Conservation (phyloP, 2,113 vertebrate species). For the Cyprinodon tularosa region DNA sequence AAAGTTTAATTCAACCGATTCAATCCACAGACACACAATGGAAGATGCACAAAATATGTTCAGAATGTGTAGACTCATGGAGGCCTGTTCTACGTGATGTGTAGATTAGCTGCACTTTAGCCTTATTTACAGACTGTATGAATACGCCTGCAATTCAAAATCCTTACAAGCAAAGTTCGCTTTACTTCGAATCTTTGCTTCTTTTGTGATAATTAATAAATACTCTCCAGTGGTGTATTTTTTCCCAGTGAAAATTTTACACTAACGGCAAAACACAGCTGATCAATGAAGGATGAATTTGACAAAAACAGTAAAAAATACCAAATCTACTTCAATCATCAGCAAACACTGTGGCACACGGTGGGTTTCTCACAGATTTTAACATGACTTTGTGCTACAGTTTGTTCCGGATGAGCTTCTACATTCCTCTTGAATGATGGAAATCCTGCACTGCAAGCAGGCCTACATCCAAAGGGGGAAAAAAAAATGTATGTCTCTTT, state of each 20-base stretch:
- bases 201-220: background rate
- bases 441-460: no score
- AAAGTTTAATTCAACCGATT: slow-evolving; percentile 12
- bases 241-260: background rate
- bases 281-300: background rate
- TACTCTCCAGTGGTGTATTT: background rate
- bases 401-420: no score
- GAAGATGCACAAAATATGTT: background rate
- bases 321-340: no score
- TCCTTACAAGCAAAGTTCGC: background rate
- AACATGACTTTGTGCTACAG: no score
- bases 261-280: no score
- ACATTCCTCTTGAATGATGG: no score
- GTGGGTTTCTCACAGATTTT: no score
- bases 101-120: no score
- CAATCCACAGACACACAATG: background rate
- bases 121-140: background rate
- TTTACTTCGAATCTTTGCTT: background rate
- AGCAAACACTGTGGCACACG: no score
- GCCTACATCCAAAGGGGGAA: no score
- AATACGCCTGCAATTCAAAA: background rate
- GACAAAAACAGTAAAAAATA: no score
- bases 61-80: background rate
- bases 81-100: background rate
- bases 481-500: no score